A percentile compares a stretch with the other conserved stretches of the same genome.
Evolutionary conservation across 2,888 invertebrate genomes (phyloP).

Genomic region (Cyaniris semiargus): DNA sequence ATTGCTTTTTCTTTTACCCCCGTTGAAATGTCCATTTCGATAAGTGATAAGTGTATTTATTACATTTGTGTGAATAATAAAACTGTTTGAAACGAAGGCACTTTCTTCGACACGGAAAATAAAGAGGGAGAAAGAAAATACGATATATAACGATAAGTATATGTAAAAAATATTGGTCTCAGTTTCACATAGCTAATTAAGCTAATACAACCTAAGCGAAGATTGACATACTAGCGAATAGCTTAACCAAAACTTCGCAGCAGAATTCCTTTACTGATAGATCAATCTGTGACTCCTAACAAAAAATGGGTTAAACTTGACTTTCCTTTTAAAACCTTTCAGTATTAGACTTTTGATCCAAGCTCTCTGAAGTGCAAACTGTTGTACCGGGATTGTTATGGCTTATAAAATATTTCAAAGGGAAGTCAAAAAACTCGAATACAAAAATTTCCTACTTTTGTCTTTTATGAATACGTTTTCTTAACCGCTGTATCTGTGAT

Average conservation of each 20-base stretch:
- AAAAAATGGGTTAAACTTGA: not conserved
- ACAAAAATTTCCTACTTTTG: not conserved
- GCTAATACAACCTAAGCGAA: no score
- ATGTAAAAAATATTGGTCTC: no score
- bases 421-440: not conserved
- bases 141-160: no score
- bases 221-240: not conserved
- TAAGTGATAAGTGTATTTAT: not conserved
- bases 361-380: constrained; percentile 8
- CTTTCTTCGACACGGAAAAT: no score
- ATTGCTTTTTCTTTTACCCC: no score
- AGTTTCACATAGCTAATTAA: no score
- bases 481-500: not conserved
- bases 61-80: no score
- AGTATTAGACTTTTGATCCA: not conserved
- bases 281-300: not conserved
- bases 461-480: not conserved
- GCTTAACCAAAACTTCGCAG: not conserved
- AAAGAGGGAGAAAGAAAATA: no score
- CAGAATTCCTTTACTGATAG: not conserved
- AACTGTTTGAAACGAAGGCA: no score
- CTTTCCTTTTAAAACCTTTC: constrained; percentile 10
- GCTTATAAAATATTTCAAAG: constrained; percentile 2
- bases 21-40: not conserved
- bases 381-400: constrained; percentile 5